Base-by-base conservation (phyloP, 2,888 invertebrate species). In the Blastobasis adustella region DNA sequence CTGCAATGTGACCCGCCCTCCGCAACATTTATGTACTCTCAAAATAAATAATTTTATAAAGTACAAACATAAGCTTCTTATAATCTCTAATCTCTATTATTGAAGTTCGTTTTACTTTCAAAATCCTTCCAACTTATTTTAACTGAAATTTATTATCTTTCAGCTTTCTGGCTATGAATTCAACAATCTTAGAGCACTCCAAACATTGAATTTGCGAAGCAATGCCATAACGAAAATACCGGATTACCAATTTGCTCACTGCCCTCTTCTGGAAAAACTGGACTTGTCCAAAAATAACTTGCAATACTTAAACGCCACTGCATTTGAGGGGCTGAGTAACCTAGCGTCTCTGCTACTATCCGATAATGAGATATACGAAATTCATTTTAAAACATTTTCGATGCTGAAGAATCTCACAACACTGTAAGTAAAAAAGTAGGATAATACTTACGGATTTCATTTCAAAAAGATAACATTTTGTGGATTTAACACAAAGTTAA, bases 281-380 rank as follows among this genome's bases (percentile, higher is more conserved):
- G 91, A 93, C 63, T 76, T 95, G 47, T 92, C 93, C 57, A 92
- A 90, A 56, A 94, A 94, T 67, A 91, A 91, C 66, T 76, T 95
- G 50, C 91, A 92, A 61, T 89, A 85, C 54, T 68, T 95, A 41
- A 90, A 91, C 51, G 79, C 90, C 37, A 90, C 90, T 9, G 89
- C 90, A 7, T 92, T 95, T 60, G 74, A 81, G 36, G 93, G 93
- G 0, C 76, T 95, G 49, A 73, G 79, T 5, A 92, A 93, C 67
- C 76, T 95, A 45, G 92, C 91, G 0, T 90, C 91, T 0, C 84
- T 95, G 8, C 85, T 93, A 53, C 75, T 95, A 6, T 93, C 93
- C 57, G 93, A 94, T 58, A 95, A 95, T 70, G 90, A 92, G 61
- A 78, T 95, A 36, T 88, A 90, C 54, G 86, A 87, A 58, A 83